Evolutionary conservation across 2,113 vertebrate species (phyloP), one percentile per base, ranked within the genome.

Genomic region (Boleophthalmus pectinirostris): DNA sequence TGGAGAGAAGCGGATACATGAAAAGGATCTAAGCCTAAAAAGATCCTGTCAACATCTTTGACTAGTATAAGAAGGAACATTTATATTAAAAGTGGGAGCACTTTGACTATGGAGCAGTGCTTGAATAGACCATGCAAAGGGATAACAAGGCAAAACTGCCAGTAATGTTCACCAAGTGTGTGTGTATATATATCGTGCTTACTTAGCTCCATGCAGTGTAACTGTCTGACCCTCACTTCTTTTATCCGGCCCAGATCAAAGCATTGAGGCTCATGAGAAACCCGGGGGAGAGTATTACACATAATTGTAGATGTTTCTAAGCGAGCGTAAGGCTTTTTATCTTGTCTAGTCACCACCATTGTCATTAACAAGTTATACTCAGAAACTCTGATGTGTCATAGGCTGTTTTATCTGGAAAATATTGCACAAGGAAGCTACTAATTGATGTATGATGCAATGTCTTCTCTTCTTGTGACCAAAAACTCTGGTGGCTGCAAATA

Each of bases 161-260:
- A n/a, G n/a, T n/a, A n/a, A n/a, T n/a, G n/a, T n/a, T n/a, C n/a
- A n/a, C n/a, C n/a, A n/a, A n/a, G n/a, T n/a, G n/a, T n/a, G n/a
- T n/a, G n/a, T n/a, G n/a, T n/a, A n/a, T n/a, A n/a, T n/a, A n/a
- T n/a, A n/a, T 29, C 35, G 51, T 65, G 43, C 45, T 81, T 72
- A 57, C 25, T 56, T 23, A 56, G 71, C 64, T 61, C 20, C 74
- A 43, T 75, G 54, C 71, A 24, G 60, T 53, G 60, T 12, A n/a
- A 66, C 54, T 60, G 38, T 65, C 65, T 75, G 69, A 75, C 69
- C 70, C 23, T 1, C 0, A 56, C 3, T 16, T 71, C 77, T 81
- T 82, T 82, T 70, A 85, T 83, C 77, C 24, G 13, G 71, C 73
- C 7, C 5, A 74, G 68, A 90, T 90, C 69, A 85, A 84, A 85